These are phyloP conservation scores for Melinaea marsaeus DNA, from an alignment of 2,888 invertebrate species.

Conservation along the genomic window DNA sequence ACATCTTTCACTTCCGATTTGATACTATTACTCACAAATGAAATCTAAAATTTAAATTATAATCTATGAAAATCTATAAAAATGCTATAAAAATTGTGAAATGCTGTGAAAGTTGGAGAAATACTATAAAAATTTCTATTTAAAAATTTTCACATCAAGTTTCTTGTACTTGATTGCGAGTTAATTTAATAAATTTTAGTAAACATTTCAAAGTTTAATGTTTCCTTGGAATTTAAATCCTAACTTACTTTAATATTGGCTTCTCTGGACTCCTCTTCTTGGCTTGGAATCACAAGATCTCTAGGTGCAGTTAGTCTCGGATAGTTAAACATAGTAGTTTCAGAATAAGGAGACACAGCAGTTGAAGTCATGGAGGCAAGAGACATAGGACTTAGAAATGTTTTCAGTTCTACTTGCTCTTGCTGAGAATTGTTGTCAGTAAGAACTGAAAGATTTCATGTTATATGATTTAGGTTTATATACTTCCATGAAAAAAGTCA, in stretches of 20 bases:
- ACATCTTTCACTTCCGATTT: conserved; percentile 48
- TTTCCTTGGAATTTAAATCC: not conserved
- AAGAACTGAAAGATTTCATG: conserved; percentile 40
- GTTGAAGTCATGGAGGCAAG: conserved; percentile 56
- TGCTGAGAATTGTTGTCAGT: conserved; percentile 42
- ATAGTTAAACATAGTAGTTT: conserved; percentile 45
- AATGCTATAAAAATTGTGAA: not conserved
- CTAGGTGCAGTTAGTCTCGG: conserved; percentile 62
- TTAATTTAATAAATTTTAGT: no score
- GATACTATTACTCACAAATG: conserved; percentile 43
- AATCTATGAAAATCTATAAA: not conserved
- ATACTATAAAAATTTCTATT: no score
- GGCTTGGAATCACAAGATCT: conserved; percentile 60
- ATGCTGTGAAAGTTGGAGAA: no score
- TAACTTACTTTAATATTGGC: conserved; percentile 47
- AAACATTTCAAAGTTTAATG: no score
- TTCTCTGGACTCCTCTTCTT: conserved; percentile 28
- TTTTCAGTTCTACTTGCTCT: conserved; percentile 44
- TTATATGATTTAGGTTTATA: not conserved
- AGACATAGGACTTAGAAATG: conserved; percentile 60
- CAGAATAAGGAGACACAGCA: conserved; percentile 51
- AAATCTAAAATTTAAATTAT: conserved; percentile 45
- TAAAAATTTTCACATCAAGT: no score
- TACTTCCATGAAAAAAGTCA: not conserved
- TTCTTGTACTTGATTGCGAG: no score